Evolutionary conservation across 2,113 vertebrate species (phyloP), one percentile per base, ranked within the genome.

Genomic region (Sciurus niger): DNA sequence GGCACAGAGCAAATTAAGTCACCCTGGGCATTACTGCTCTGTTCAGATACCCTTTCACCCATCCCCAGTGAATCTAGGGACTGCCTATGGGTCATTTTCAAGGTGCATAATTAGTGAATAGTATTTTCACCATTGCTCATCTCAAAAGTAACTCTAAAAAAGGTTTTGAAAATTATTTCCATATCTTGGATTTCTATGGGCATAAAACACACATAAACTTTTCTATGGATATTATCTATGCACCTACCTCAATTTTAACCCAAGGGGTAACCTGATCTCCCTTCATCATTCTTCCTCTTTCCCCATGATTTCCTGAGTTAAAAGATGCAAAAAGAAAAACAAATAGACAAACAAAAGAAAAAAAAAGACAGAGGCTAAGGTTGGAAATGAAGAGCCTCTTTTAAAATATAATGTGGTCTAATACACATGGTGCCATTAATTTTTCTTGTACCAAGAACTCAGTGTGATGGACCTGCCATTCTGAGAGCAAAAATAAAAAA

Each of bases 401-500:
- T 87, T 79, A 48, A 68, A 92, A 43, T 51, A 48, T 43, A 82
- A 73, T 22, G n/a, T 18, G 10, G 58, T 14, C 83, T 85, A 74
- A 74, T 46, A 79, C 48, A 48, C 34, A 65, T 3, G 3, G 18
- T 25, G 18, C 13, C 25, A 60, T 53, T 87, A 63, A 84, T 80
- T 76, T 12, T 20, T 76, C 90, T 78, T 43, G 13, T 53, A 90
- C 82, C 67, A 88, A 53, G 51, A 34, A 16, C 63, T 70, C 51
- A 40, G 12, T 8, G 30, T 32, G 90, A 90, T n/a, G 60, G 34
- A 67, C 53, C 37, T 82, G 67, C 53, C 37, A 94, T 92, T 86
- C 80, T 82, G 43, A 93, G 79, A 86, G 25, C 22, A 60, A n/a
- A 90, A 60, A 78, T 51, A 92, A 53, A 77, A 65, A 60, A 80